Evolutionary conservation across 1,140 invertebrate genomes (phyloP).

Genomic region (Matsumurasca onukii): DNA sequence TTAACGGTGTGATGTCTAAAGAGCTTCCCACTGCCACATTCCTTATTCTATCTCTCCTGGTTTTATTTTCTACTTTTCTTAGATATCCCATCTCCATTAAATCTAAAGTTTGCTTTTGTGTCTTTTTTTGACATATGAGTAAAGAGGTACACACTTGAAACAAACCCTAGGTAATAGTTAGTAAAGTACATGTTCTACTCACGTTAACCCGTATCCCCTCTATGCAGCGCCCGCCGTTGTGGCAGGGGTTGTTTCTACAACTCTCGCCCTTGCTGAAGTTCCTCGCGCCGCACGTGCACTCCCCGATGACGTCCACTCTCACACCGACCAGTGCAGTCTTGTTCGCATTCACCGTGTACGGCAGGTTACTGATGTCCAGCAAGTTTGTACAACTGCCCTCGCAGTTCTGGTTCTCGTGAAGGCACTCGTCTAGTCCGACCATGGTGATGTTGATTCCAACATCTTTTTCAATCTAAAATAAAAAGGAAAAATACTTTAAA

Average conservation of each 20-base stretch:
- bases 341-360: slow-evolving; percentile 96
- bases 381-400: slow-evolving; percentile 95
- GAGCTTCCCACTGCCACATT: too few species aligned
- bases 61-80: too few species aligned
- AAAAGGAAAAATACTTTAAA: too few species aligned
- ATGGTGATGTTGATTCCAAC: slow-evolving; percentile 95
- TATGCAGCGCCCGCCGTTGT: slow-evolving; percentile 92
- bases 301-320: slow-evolving; percentile 80
- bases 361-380: slow-evolving; percentile 82
- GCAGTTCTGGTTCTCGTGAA: slow-evolving; percentile 93
- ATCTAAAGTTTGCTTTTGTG: too few species aligned
- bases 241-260: slow-evolving; percentile 87
- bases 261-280: slow-evolving; percentile 89
- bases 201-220: slow-evolving; percentile 85
- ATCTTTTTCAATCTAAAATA: slow-evolving; percentile 78
- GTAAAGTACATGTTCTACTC: too few species aligned
- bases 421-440: slow-evolving; percentile 97
- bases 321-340: slow-evolving; percentile 94
- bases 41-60: too few species aligned
- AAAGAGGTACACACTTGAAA: too few species aligned
- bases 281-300: slow-evolving; percentile 88
- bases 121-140: too few species aligned
- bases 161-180: too few species aligned
- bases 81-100: too few species aligned
- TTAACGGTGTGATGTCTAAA: too few species aligned